Base-by-base conservation (phyloP, 1,140 invertebrate genomes). In the Procambarus virginalis region DNA sequence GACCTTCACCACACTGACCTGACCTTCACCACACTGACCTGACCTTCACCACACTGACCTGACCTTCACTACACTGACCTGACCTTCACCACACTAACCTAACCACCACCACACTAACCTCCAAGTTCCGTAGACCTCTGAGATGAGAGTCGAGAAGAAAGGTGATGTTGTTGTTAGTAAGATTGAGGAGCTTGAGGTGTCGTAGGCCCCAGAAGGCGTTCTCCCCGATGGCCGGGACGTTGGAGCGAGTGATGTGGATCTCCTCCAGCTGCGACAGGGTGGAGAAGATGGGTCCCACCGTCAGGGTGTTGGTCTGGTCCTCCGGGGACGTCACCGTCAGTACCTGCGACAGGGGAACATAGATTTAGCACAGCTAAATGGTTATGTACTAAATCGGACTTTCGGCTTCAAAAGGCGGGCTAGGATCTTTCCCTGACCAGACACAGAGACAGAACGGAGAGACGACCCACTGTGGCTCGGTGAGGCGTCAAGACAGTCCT, bases 91-190 rank as follows among this genome's bases (percentile, higher is more conserved):
- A 55, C 51, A 55, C 8, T 55, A 55, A 55, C 51, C 3, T 55
- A 12, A 55, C 51, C 51, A 55, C 17, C 12, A 64, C 17, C 17
- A 14, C 46, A 91, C 84, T 64, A 5, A 91, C 90, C 91, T 94
- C 92, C 64, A 95, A 92, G 70, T 94, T 93, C 20, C 92, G 85
- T 82, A 95, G 92, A 17, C 94, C 93, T 81, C 92, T 93, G 86
- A 94, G 94, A 91, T 94, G 93, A 17, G 93, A 93, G 51, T 94
- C 94, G 3, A 93, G 84, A 4, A 97, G 95, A 91, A 95, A 95
- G 12, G 96, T 96, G 80, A 97, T 96, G 92, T 97, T 97, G 93
- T 97, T 97, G 92, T 96, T 94, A 0, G 96, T 96, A 12, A 97
- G 94, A 93, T 97, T 96, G 68, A 97, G 94, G 45, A 96, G 93